phyloP scores from a whole-genome alignment of 2,888 invertebrate species.

The Ophraella communa region DNA sequence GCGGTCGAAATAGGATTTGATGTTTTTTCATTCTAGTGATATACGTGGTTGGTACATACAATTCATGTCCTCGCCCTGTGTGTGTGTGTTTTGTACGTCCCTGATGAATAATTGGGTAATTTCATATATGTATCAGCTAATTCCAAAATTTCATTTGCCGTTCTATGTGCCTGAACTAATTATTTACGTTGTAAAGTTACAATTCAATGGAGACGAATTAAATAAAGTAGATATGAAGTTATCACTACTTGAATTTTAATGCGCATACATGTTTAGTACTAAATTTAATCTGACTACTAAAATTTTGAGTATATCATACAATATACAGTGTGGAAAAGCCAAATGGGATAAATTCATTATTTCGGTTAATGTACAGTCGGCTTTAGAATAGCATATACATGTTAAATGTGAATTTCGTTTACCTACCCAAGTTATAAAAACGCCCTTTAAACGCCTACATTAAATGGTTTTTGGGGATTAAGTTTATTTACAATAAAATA shows the following conservation, averaged over 20 bases:
- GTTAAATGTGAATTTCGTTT: no score
- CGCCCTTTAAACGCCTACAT: no score
- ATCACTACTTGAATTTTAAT: conserved; percentile 1
- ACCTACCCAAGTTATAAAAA: no score
- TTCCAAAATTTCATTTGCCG: conserved; percentile 15
- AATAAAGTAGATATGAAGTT: conserved; percentile 1
- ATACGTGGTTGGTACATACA: not conserved
- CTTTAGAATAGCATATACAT: no score
- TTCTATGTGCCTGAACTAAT: conserved; percentile 12
- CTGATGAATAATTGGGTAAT: conserved; percentile 15
- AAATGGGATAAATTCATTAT: no score
- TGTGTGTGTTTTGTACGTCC: not conserved
- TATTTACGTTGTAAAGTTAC: conserved; percentile 6
- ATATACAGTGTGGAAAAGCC: no score
- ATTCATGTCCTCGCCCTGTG: conserved; percentile 1
- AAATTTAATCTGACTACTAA: not conserved
- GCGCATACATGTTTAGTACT: not conserved
- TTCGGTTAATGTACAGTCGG: no score
- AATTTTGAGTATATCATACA: no score
- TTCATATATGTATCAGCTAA: conserved; percentile 19
- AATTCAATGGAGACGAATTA: conserved; percentile 1
- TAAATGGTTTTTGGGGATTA: no score
- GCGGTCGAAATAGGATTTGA: conserved; percentile 21
- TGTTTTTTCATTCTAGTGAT: conserved; percentile 19
- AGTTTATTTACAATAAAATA: no score